A percentile compares a stretch with the other conserved stretches of the same genome.
Conservation (phyloP, 2,888 invertebrate species). For the Eudemis profundana region DNA sequence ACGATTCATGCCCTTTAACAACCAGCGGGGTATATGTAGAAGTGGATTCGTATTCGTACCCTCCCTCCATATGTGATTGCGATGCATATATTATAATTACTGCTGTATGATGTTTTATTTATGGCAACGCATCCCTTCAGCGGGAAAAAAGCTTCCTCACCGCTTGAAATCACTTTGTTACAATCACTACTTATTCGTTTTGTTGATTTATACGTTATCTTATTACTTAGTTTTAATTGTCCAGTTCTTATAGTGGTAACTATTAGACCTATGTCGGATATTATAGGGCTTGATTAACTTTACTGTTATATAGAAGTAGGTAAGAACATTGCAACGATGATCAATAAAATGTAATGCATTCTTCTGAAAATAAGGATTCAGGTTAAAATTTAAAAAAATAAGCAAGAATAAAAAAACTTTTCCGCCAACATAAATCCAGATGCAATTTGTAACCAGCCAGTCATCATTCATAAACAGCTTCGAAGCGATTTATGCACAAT, state of each 20-base stretch:
- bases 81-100: conserved; percentile 24
- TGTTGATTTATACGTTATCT: neutral
- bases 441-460: conserved; percentile 32
- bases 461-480: conserved; percentile 33
- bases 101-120: conserved; percentile 23
- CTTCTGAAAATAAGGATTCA: too few species aligned
- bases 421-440: conserved; percentile 21
- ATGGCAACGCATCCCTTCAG: conserved; percentile 7
- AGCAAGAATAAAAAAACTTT: neutral
- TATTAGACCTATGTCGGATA: too few species aligned
- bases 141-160: neutral
- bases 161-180: neutral
- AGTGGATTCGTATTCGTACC: conserved; percentile 17
- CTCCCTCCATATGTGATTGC: conserved; percentile 24
- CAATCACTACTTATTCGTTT: neutral
- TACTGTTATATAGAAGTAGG: too few species aligned
- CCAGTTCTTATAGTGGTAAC: too few species aligned
- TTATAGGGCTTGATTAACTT: too few species aligned
- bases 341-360: too few species aligned
- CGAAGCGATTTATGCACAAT: conserved; percentile 37
- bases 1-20: conserved; percentile 58
- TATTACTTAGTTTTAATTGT: too few species aligned
- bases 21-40: conserved; percentile 30
- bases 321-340: too few species aligned
- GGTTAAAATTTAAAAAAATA: too few species aligned